These are phyloP conservation scores for Silurus glanis DNA, from an alignment of 2,113 vertebrate genomes.

Conservation along the genomic window DNA sequence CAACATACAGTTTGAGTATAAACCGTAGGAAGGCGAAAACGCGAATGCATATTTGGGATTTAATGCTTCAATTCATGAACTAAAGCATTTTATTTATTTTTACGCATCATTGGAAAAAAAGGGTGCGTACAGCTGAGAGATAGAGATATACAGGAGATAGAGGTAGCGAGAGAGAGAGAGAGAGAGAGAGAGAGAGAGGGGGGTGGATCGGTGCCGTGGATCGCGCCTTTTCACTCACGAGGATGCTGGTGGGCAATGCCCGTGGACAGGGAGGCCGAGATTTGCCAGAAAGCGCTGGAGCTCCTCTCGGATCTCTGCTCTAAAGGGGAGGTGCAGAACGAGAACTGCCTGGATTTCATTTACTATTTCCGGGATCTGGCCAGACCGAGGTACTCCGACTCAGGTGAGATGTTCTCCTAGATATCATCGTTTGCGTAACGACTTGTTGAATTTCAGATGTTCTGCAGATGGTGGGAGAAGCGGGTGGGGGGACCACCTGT, in stretches of 20 bases:
- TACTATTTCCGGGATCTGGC: conserved; percentile 90
- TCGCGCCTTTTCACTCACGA: conserved; percentile 81
- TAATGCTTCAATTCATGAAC: conserved; percentile 9
- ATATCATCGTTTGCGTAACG: not conserved
- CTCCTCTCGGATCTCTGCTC: conserved; percentile 94
- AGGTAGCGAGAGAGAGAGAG: not conserved
- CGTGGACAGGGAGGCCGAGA: conserved; percentile 95
- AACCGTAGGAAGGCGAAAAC: not conserved
- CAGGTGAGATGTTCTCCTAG: conserved; percentile 74
- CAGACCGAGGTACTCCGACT: conserved; percentile 86
- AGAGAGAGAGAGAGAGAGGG: conserved; percentile 43
- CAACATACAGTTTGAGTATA: not conserved
- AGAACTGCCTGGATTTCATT: conserved; percentile 93
- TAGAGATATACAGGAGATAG: not conserved
- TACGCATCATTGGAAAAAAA: not conserved
- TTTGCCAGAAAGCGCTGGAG: conserved; percentile 96
- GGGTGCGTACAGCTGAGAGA: not conserved
- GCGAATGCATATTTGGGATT: not conserved
- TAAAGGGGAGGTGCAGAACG: conserved; percentile 91
- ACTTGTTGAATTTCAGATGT: conserved; percentile 14
- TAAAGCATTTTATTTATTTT: not conserved
- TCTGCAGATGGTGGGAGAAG: not conserved
- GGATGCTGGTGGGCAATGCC: conserved; percentile 99
- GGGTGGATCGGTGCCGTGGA: conserved; percentile 63
- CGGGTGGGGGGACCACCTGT: conserved; percentile 20